Evolutionary conservation across 1,140 invertebrate genomes (phyloP).

Genomic region (Chymomyza costata): DNA sequence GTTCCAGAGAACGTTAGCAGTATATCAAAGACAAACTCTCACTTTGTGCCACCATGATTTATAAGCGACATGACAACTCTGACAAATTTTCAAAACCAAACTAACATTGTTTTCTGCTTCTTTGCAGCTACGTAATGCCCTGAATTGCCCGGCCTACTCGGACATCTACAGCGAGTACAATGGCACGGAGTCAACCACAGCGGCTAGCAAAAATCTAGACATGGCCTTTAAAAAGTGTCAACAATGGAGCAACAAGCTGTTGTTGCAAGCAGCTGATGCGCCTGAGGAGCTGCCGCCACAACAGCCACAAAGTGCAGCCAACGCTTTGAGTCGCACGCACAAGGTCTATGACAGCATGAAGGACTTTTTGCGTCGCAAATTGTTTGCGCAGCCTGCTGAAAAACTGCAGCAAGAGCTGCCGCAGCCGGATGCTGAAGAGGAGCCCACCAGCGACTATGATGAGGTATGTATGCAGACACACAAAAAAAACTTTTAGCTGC

Average conservation of each 20-base stretch:
- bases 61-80: conserved; percentile 12
- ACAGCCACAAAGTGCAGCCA: conserved; percentile 19
- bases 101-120: conserved; percentile 31
- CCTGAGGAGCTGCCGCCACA: neutral
- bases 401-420: conserved; percentile 17
- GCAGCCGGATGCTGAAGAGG: conserved; percentile 26
- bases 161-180: conserved; percentile 58
- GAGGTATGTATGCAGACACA: conserved; percentile 46
- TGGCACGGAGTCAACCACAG: conserved; percentile 11
- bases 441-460: conserved; percentile 65
- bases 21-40: conserved; percentile 3
- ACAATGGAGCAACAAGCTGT: conserved; percentile 61
- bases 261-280: conserved; percentile 18
- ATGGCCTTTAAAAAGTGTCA: conserved; percentile 49
- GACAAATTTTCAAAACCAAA: conserved; percentile 49
- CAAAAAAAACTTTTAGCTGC: no score
- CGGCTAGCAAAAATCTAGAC: conserved; percentile 31
- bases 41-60: conserved; percentile 35
- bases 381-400: conserved; percentile 54
- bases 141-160: conserved; percentile 56
- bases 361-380: conserved; percentile 64
- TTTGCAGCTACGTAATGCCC: conserved; percentile 48
- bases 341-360: conserved; percentile 72
- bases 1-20: no score
- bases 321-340: conserved; percentile 54